Conservation (phyloP, 2,797 vertebrate species). For the Gallinago stenura region DNA sequence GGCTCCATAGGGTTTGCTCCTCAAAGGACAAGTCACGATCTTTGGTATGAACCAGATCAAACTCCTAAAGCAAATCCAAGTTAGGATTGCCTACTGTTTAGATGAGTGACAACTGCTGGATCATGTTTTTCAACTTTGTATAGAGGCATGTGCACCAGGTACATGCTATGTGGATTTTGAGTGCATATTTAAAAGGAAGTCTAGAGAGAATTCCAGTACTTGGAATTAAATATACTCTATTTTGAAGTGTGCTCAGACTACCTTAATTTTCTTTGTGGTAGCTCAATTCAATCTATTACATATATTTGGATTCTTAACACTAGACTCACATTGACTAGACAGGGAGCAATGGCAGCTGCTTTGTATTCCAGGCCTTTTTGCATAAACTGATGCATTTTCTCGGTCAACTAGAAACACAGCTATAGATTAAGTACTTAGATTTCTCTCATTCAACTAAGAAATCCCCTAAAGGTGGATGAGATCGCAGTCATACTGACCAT, state of each 20-base stretch:
- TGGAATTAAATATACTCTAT: not conserved
- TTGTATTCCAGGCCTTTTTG: not conserved
- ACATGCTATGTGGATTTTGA: not conserved
- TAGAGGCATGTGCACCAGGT: not conserved
- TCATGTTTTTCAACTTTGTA: fast-evolving
- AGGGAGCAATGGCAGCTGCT: not conserved
- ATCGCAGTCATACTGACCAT: not conserved
- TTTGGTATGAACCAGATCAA: not conserved
- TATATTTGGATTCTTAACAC: not conserved
- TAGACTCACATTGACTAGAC: not conserved
- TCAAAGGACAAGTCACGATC: not conserved
- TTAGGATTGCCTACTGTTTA: not conserved
- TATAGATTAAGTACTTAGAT: not conserved
- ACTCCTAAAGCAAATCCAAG: not conserved
- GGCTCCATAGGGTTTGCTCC: not conserved
- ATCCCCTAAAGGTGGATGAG: not conserved
- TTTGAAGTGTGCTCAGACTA: not conserved
- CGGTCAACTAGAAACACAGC: not conserved
- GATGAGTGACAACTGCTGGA: not conserved
- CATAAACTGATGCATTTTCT: not conserved
- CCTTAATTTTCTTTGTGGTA: not conserved
- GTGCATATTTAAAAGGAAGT: not conserved
- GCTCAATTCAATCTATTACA: not conserved
- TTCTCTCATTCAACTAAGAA: not conserved
- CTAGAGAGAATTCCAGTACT: not conserved